Evolutionary conservation across 2,113 vertebrate species (phyloP).

Genomic region (Oreochromis spilurus): DNA sequence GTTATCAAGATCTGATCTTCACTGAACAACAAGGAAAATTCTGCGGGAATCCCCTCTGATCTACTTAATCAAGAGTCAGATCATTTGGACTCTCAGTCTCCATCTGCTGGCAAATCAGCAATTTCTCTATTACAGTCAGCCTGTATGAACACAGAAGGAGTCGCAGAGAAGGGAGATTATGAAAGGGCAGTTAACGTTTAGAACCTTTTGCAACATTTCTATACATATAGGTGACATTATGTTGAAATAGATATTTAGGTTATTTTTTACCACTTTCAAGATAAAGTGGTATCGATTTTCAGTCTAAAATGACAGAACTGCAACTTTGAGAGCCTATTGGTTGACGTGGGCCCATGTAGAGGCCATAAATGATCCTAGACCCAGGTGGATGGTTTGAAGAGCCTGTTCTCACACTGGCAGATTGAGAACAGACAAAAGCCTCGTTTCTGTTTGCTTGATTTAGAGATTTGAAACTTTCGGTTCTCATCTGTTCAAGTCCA

Average conservation of each 20-base stretch:
- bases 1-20: background rate
- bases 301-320: background rate
- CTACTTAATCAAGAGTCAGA: background rate
- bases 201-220: background rate
- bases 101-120: background rate
- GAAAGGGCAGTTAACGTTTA: accelerated
- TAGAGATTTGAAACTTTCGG: background rate
- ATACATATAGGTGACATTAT: accelerated
- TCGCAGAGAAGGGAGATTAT: background rate
- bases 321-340: background rate
- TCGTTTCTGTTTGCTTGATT: background rate
- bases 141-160: background rate
- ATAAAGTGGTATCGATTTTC: background rate
- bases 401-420: background rate
- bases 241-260: background rate
- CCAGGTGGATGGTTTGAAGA: background rate
- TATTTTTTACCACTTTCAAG: background rate
- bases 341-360: background rate
- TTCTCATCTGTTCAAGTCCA: background rate
- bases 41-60: background rate
- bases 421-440: background rate
- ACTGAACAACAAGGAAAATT: background rate
- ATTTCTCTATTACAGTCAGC: background rate
- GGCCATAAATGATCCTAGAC: background rate
- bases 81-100: background rate